Evolutionary conservation across 2,888 invertebrate genomes (phyloP).

Genomic region (Nymphalis polychloros): DNA sequence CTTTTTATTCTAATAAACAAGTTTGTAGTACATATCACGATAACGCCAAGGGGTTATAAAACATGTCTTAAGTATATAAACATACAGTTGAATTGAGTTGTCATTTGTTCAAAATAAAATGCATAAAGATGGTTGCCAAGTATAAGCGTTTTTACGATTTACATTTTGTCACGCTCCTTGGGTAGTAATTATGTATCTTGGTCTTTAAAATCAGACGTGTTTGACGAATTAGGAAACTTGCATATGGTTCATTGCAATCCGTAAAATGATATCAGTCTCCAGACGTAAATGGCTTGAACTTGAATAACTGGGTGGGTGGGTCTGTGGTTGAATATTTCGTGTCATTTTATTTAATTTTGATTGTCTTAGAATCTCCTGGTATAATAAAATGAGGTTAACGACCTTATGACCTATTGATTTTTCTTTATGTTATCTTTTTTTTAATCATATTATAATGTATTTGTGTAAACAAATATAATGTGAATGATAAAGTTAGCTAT

Average conservation of each 20-base stretch:
- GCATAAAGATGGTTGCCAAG: background rate
- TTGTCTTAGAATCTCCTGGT: too few species aligned
- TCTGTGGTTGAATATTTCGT: too few species aligned
- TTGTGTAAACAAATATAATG: too few species aligned
- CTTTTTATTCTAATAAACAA: slow-evolving; percentile 58
- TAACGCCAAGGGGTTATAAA: slow-evolving; percentile 24
- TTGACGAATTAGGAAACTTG: background rate
- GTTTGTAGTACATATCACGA: slow-evolving; percentile 43
- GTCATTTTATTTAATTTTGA: background rate
- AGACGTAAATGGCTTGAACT: too few species aligned
- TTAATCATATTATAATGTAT: too few species aligned
- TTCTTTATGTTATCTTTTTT: too few species aligned
- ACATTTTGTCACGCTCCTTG: background rate
- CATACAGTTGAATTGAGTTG: slow-evolving; percentile 21
- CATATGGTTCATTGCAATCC: background rate
- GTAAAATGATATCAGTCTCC: background rate
- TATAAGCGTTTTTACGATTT: background rate
- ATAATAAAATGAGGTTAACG: too few species aligned
- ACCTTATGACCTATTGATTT: too few species aligned
- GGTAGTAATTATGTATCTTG: background rate
- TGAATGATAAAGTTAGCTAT: background rate
- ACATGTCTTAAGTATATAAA: slow-evolving; percentile 18
- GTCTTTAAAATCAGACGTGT: background rate
- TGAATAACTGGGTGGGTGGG: too few species aligned
- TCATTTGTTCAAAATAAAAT: slow-evolving; percentile 17